Conservation (phyloP, 2,113 vertebrate species). For the Microtus ochrogaster region DNA sequence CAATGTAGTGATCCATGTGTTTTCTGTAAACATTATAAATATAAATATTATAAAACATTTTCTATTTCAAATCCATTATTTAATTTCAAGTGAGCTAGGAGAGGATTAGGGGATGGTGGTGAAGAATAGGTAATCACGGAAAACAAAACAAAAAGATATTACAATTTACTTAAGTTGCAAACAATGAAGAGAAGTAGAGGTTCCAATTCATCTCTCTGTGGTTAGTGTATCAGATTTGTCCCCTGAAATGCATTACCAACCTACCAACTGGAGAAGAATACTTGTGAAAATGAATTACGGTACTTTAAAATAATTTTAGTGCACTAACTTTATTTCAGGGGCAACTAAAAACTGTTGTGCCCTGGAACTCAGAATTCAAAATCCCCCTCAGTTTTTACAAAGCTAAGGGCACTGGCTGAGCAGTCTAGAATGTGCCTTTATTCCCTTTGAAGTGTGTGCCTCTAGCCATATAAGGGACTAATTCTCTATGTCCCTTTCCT, state of each 20-base stretch:
- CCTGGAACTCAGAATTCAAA: neutral
- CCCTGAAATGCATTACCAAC: neutral
- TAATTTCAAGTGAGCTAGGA: neutral
- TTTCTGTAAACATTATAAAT: neutral
- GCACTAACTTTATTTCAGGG: neutral
- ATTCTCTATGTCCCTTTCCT: no score
- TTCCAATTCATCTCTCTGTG: neutral
- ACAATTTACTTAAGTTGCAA: neutral
- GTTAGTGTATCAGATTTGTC: neutral
- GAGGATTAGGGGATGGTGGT: neutral
- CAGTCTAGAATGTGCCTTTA: neutral
- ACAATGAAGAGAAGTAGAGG: neutral
- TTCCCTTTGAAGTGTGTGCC: neutral
- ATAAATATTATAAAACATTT: neutral
- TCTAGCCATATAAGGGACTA: neutral
- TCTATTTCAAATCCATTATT: neutral
- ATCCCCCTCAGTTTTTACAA: accelerated
- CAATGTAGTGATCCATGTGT: neutral
- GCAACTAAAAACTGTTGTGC: neutral
- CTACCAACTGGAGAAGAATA: neutral
- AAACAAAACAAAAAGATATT: neutral
- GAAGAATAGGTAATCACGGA: neutral
- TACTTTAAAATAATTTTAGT: neutral
- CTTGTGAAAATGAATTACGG: neutral
- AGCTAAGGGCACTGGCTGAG: neutral